Base-by-base conservation (phyloP, 2,113 vertebrate species). In the Callospermophilus lateralis region DNA sequence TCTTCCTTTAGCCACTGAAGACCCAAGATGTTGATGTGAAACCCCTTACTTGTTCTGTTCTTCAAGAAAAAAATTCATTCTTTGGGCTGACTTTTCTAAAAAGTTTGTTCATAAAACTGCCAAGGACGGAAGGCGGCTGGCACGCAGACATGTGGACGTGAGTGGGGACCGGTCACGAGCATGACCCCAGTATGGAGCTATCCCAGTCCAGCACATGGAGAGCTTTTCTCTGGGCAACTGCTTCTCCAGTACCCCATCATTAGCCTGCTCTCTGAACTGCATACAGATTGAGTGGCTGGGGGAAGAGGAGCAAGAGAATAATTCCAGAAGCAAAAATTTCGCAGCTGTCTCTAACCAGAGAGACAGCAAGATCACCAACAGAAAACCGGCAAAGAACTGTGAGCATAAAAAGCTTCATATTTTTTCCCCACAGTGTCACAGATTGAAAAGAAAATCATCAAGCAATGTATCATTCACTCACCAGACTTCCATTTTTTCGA, bases 211-310 rank as follows among this genome's bases (percentile, higher is more conserved):
- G 84, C 0, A 9, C 70, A 70, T 85, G 19, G 90, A 86, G 88
- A 97, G 90, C 76, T 86, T 34, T 95, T 96, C 95, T 87, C 63
- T 28, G 63, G 95, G 74, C 83, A 89, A 94, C 92, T 84, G 89
- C 67, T 89, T 92, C 73, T 89, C 70, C 39, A 58, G 16, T 16
- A 90, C 72, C 90, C 90, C 42, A 67, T 87, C 96, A 95, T 97
- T 96, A 95, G 90, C 53, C 58, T 68, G 48, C 42, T 93, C 79
- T 95, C 90, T 74, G 76, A 84, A 73, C 67, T 70, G 94, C 95
- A 93, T 94, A 89, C 67, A 95, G 96, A 97, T 93, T 26, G 80
- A 90, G 88, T 61, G 55, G 94, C 53, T 86, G 39, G 78, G 39
- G 78, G 92, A 76, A 96, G 45, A 97, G 65, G 72, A 84, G 30